Conservation (phyloP, 2,888 invertebrate genomes). For the Cabera pusaria region DNA sequence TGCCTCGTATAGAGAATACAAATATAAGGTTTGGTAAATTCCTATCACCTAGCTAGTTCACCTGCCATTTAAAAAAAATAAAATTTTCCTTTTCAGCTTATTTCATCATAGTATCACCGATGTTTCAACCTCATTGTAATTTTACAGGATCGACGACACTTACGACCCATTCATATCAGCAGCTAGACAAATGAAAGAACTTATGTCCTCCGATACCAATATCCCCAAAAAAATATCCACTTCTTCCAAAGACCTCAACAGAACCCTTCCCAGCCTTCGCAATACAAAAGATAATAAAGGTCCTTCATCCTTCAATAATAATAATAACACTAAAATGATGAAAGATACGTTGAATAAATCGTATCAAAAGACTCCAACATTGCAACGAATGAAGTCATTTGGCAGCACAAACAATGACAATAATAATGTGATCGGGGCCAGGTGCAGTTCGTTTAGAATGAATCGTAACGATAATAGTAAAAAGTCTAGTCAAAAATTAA, state of each 20-base stretch:
- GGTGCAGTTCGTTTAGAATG: constrained; percentile 75
- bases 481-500: constrained; percentile 72
- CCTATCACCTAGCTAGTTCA: constrained; percentile 3
- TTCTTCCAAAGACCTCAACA: constrained; percentile 65
- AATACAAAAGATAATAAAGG: constrained; percentile 67
- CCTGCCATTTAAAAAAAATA: too few species aligned
- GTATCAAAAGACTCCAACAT: constrained; percentile 78
- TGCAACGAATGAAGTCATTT: constrained; percentile 79
- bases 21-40: constrained; percentile 56
- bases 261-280: constrained; percentile 72
- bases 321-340: constrained; percentile 72
- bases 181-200: constrained; percentile 91
- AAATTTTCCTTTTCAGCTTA: constrained; percentile 7
- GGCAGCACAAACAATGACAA: constrained; percentile 68
- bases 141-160: constrained; percentile 78
- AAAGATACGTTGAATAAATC: constrained; percentile 79
- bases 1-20: constrained; percentile 71
- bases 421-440: constrained; percentile 60
- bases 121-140: constrained; percentile 22
- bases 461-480: constrained; percentile 58
- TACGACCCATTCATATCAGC: constrained; percentile 92
- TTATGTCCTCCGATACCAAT: constrained; percentile 87
- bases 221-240: constrained; percentile 70
- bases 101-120: too few species aligned
- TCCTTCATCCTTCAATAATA: constrained; percentile 50